Evolutionary conservation across 1,140 invertebrate genomes (phyloP).

Genomic region (Lepidurus apus): DNA sequence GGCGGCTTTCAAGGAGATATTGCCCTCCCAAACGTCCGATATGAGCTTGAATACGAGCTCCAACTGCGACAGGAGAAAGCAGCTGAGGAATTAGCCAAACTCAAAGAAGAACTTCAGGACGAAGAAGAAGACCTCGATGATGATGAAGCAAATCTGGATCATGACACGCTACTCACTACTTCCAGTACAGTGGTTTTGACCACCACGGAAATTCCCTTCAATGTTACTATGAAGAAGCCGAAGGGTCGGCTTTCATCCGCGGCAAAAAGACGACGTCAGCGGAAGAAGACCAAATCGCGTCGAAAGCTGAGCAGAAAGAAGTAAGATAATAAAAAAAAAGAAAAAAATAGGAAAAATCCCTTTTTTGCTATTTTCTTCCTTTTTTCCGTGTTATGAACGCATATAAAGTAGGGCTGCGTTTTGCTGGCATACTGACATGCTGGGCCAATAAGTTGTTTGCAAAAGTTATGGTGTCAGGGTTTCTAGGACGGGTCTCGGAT

Average conservation of each 20-base stretch:
- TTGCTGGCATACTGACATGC: too few species aligned
- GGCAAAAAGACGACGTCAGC: not conserved
- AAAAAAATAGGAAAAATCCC: not conserved
- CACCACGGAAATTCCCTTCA: not conserved
- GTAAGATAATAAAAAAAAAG: not conserved
- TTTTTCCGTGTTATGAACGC: not conserved
- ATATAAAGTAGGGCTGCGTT: too few species aligned
- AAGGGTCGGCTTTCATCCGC: not conserved
- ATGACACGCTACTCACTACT: not conserved
- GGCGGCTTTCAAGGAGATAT: conserved; percentile 74
- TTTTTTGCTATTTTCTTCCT: not conserved
- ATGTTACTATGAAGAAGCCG: not conserved
- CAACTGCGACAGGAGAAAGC: conserved; percentile 58
- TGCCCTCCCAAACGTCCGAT: conserved; percentile 61
- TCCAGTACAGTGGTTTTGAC: conserved; percentile 1
- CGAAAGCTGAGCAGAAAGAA: not conserved
- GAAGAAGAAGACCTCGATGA: conserved; percentile 51
- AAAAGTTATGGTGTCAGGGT: too few species aligned
- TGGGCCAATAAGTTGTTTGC: too few species aligned
- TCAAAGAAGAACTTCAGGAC: conserved; percentile 57
- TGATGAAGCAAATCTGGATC: conserved; percentile 50
- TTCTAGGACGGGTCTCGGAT: not conserved
- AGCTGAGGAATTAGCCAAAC: conserved; percentile 65
- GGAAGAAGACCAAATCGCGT: not conserved
- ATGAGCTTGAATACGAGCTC: conserved; percentile 51